Evolutionary conservation across 1,140 invertebrate genomes (phyloP), one percentile per base, ranked within the genome.

Genomic region (Heliconius hewitsoni): DNA sequence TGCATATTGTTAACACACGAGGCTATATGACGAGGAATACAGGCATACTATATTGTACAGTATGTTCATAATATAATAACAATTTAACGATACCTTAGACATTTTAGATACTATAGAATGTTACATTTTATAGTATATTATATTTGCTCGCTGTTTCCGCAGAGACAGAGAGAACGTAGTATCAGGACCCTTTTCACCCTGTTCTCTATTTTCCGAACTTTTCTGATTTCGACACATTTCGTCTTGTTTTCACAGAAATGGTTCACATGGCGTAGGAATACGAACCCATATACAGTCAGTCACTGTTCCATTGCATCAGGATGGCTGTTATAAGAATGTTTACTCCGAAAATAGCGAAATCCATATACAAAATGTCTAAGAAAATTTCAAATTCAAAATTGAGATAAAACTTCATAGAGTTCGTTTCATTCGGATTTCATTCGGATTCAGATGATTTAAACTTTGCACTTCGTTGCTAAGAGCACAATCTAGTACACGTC

Each of bases 391-490:
- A 60, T 60, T 60, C 57, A 60, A n/a, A 46, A 46, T 46, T 46
- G 42, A 46, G 13, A 46, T 46, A 46, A 4, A 8, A 60, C 27
- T 60, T 60, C 57, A 60, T 60, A 60, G n/a, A 60, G 57, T 11
- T 23, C 23, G 23, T 23, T 23, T 23, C 23, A 23, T 23, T 23
- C 23, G 23, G 23, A 23, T 23, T 23, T 23, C 23, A 23, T 60
- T 60, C 57, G 27, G 57, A 60, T 60, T 23, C 57, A 60, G 57
- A 60, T 60, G 57, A 60, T 60, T 60, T 60, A 60, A 60, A 60
- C 57, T 60, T 23, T 60, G 19, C 57, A 60, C 57, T 60, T 1
- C n/a, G 57, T 60, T 60, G 57, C 57, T 60, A 23, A 23, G 57
- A 60, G 57, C 57, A 60, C 57, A 60, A n/a, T 60, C 57, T 60